Conservation (phyloP, 2,797 vertebrate genomes). For the Liasis olivaceus region DNA sequence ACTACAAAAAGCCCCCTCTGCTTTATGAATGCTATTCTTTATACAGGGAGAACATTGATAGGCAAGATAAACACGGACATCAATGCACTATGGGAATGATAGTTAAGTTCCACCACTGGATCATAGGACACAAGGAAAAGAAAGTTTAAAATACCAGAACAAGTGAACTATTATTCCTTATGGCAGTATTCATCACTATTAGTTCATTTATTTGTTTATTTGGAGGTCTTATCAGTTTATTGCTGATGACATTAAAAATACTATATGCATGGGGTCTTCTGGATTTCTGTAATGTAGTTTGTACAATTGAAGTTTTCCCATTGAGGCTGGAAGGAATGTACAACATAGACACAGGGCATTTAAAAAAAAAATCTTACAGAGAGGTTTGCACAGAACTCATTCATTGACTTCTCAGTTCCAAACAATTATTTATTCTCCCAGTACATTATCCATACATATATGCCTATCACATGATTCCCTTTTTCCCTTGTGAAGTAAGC, state of each 20-base stretch:
- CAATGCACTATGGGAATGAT: not conserved
- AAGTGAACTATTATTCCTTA: not conserved
- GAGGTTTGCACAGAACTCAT: not conserved
- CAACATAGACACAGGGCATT: not conserved
- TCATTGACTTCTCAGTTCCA: not conserved
- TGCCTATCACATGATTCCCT: not conserved
- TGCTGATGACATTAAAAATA: not conserved
- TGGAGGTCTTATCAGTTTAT: not conserved
- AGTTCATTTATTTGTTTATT: not conserved
- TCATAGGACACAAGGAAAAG: constrained; percentile 2
- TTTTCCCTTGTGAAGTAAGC: not conserved
- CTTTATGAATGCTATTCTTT: constrained; percentile 15
- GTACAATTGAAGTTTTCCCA: not conserved
- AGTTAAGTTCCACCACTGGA: not conserved
- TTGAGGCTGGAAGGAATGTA: not conserved
- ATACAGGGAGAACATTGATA: not conserved
- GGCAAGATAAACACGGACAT: not conserved
- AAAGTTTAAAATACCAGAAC: constrained; percentile 23
- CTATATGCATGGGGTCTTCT: not conserved
- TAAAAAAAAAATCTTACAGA: not conserved
- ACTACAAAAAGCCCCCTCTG: not conserved
- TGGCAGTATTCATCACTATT: not conserved
- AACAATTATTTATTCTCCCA: not conserved
- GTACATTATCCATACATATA: not conserved
- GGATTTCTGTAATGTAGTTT: not conserved